Base-by-base conservation (phyloP, 2,797 vertebrate species). In the Catamblyrhynchus diadema region DNA sequence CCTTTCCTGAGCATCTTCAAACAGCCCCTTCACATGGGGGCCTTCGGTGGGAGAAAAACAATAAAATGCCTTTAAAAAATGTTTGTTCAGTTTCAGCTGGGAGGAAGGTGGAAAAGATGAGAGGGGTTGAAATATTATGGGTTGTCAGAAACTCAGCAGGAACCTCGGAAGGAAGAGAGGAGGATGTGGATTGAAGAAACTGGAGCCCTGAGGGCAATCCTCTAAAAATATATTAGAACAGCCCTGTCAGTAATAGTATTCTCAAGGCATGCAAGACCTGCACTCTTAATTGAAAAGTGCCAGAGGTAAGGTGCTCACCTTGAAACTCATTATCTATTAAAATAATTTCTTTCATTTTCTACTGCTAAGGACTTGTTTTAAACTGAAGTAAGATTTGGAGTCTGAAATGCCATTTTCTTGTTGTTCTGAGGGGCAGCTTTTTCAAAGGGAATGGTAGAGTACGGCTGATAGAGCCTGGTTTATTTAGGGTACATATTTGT, bases 241-340 rank as follows among this genome's bases (percentile, higher is more conserved):
- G 80, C 45, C 14, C 71, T 83, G 91, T 85, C 79, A 92, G 81
- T 74, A 67, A 74, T 47, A 18, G 30, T 94, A 94, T 94, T 96
- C 91, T 94, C 65, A 65, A 85, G 88, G 35, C 35, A 88, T 0
- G 2, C 41, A 71, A 93, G 61, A 78, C 71, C 50, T 20, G 24
- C 59, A 81, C 91, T 95, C 88, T 70, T 96, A 96, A 91, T 95
- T 96, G 87, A 95, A 96, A 96, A 96, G 69, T 94, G 94, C 94
- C 93, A 90, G 85, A 53, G 94, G 94, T 96, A 96, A 94, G 91
- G 80, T 94, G 73, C 74, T 95, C 93, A 94, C 90, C 95, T 96
- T 95, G 93, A 96, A 96, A 92, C 61, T 94, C 92, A 92, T 97
- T 95, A 92, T 73, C 74, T 90, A 47, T 78, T 84, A 88, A 81